Base-by-base conservation (phyloP, 2,888 invertebrate genomes). In the Eretmocerus hayati region DNA sequence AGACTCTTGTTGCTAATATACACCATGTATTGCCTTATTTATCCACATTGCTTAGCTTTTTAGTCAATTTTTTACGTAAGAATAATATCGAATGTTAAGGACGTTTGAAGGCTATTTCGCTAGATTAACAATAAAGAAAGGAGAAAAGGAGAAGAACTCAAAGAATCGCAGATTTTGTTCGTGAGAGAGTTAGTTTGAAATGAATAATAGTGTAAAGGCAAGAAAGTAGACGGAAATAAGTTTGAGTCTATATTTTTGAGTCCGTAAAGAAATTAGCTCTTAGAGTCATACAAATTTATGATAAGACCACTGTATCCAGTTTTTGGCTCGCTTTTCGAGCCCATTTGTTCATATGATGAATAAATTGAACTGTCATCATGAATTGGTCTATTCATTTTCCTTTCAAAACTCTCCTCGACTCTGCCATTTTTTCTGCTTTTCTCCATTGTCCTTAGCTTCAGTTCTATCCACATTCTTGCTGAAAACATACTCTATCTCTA, bases 281-380 rank as follows among this genome's bases (percentile, higher is more conserved):
- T 9, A 30, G 13, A 30, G 30, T n/a, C n/a, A n/a, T n/a, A n/a
- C n/a, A n/a, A n/a, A n/a, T n/a, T n/a, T n/a, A n/a, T n/a, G n/a
- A n/a, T n/a, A n/a, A n/a, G n/a, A n/a, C n/a, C n/a, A n/a, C n/a
- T n/a, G n/a, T n/a, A n/a, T n/a, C n/a, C 15, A 16, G 13, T 46
- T 48, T 40, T 36, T 49, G 46, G 41, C 40, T 41, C 42, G n/a
- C 22, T 41, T 8, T 44, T 26, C 9, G 33, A 47, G 38, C 50
- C 31, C 46, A 19, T 62, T 68, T 70, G 64, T 69, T 61, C 63
- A 64, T 68, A 67, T 71, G 66, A 63, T 68, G 61, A 71, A 71
- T 71, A 70, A 70, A 71, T 65, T 69, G 66, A 66, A 68, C 67
- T 68, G 59, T 66, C 67, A 66, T 69, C 65, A 69, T 65, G 66